Conservation (phyloP, 2,888 invertebrate species). For the Zele albiditarsus region DNA sequence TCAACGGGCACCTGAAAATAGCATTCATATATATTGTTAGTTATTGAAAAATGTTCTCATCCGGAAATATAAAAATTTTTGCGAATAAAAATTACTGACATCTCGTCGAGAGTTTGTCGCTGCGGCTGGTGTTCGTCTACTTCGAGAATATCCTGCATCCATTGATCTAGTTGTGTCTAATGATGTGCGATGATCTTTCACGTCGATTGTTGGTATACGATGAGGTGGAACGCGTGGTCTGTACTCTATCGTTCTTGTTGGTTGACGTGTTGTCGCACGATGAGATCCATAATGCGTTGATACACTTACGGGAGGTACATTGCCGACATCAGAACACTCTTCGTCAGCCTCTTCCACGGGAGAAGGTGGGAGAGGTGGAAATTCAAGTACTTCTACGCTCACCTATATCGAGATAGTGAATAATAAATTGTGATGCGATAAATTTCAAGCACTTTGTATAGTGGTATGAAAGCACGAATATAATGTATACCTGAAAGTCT, state of each 20-base stretch:
- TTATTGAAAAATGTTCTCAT: neutral
- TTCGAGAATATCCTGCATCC: slow-evolving; percentile 82
- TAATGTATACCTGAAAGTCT: slow-evolving; percentile 69
- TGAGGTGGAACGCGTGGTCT: slow-evolving; percentile 83
- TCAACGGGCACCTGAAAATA: slow-evolving; percentile 74
- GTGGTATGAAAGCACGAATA: neutral
- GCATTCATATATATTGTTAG: neutral
- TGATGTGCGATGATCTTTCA: slow-evolving; percentile 72
- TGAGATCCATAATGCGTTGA: slow-evolving; percentile 31
- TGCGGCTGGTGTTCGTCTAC: slow-evolving; percentile 64
- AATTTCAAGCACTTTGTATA: no score
- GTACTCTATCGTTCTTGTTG: slow-evolving; percentile 67
- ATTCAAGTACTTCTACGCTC: slow-evolving; percentile 80
- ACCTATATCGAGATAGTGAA: slow-evolving; percentile 55
- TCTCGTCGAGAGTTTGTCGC: slow-evolving; percentile 70
- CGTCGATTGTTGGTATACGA: slow-evolving; percentile 72
- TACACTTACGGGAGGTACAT: slow-evolving; percentile 51
- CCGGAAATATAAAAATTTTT: neutral
- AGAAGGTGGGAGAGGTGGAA: slow-evolving; percentile 88
- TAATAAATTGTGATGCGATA: slow-evolving; percentile 16
- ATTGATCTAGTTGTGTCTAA: slow-evolving; percentile 89
- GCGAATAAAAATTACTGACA: slow-evolving; percentile 57
- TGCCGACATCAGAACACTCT: slow-evolving; percentile 80
- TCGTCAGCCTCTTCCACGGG: slow-evolving; percentile 87
- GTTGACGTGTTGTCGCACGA: slow-evolving; percentile 52